Conservation (phyloP, 2,797 vertebrate species). For the Pelodytes ibericus region DNA sequence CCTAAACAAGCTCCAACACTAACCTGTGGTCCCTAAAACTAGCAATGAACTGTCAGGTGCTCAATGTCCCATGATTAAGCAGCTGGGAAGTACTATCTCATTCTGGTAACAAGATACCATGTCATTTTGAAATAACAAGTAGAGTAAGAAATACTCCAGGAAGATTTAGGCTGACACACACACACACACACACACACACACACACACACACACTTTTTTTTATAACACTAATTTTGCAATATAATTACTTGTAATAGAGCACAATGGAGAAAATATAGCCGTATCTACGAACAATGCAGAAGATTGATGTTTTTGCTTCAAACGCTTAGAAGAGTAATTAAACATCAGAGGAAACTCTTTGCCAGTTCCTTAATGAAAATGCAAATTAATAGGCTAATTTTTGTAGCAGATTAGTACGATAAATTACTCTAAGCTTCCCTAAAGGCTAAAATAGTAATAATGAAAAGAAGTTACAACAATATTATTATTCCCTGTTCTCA, state of each 20-base stretch:
- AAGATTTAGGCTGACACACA: too few species aligned
- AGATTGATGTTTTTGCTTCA: conserved; percentile 56
- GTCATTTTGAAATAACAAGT: too few species aligned
- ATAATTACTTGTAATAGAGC: conserved; percentile 11
- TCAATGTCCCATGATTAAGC: too few species aligned
- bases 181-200: too few species aligned
- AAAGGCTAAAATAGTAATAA: conserved; percentile 30
- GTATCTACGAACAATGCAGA: conserved; percentile 56
- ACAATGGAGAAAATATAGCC: neutral
- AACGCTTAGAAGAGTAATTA: conserved; percentile 59
- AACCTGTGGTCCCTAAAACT: too few species aligned
- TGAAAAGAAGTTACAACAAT: conserved; percentile 23
- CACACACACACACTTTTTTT: too few species aligned
- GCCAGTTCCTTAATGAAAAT: conserved; percentile 64
- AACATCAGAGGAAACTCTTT: conserved; percentile 61
- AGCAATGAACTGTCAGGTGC: too few species aligned
- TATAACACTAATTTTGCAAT: conserved; percentile 6
- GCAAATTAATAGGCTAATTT: conserved; percentile 65
- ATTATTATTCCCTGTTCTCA: neutral
- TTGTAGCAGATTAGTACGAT: conserved; percentile 57
- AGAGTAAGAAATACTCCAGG: too few species aligned
- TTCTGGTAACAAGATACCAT: too few species aligned
- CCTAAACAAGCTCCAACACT: too few species aligned
- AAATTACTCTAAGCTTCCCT: conserved; percentile 55
- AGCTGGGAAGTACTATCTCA: too few species aligned